Evolutionary conservation across 1,140 invertebrate species (phyloP).

Genomic region (Amyelois transitella): DNA sequence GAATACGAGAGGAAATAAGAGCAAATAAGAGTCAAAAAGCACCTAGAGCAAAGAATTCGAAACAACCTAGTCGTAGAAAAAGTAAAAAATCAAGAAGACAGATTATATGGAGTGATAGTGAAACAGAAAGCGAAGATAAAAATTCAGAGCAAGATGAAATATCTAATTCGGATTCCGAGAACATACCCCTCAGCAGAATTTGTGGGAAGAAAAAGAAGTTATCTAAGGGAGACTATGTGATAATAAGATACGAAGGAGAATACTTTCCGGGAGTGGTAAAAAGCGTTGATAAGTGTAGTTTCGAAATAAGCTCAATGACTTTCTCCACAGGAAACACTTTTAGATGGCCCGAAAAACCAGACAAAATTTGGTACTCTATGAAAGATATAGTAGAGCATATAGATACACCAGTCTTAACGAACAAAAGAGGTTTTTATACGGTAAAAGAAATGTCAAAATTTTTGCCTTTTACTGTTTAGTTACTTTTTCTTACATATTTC

Average conservation of each 20-base stretch:
- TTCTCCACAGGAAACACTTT: slow-evolving; percentile 21
- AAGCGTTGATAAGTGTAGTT: slow-evolving; percentile 1
- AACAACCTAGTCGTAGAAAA: neutral
- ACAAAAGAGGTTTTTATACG: slow-evolving; percentile 23
- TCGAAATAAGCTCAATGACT: slow-evolving; percentile 16
- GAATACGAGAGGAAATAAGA: too few relatives aligned
- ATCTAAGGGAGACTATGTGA: slow-evolving; percentile 11
- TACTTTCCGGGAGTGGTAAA: slow-evolving; percentile 12
- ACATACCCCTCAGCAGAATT: neutral
- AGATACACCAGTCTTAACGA: slow-evolving; percentile 8
- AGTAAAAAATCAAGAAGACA: neutral
- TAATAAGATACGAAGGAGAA: slow-evolving; percentile 14
- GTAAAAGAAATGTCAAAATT: slow-evolving; percentile 22
- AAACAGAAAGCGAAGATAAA: neutral
- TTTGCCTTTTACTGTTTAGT: neutral
- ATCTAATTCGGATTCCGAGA: neutral
- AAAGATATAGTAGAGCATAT: slow-evolving; percentile 18
- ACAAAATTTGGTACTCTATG: slow-evolving; percentile 18
- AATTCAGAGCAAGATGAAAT: neutral
- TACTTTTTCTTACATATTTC: neutral
- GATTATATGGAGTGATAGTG: neutral
- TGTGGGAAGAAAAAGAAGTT: slow-evolving; percentile 6
- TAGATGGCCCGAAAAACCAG: slow-evolving; percentile 20
- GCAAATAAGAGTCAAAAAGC: too few relatives aligned
- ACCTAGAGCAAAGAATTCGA: too few relatives aligned